Evolutionary conservation across 1,140 invertebrate genomes (phyloP), one percentile per base, ranked within the genome.

Genomic region (Megathymus violae): DNA sequence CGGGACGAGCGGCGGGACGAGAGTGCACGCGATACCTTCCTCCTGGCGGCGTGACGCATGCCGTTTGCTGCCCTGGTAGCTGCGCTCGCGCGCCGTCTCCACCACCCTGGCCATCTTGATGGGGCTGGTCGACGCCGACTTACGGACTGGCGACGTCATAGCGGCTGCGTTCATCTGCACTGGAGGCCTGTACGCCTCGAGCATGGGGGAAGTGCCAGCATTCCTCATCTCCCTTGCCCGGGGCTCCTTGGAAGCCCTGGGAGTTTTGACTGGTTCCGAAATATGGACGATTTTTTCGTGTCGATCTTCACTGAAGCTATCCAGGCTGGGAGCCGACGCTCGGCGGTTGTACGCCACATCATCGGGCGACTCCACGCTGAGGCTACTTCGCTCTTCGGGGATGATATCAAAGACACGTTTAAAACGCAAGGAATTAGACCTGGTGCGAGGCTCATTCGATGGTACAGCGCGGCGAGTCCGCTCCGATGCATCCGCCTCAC

Each of bases 381-480:
- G 59, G 47, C 87, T 91, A 64, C 88, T 90, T 62, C 80, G 83
- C 64, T 92, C 92, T 74, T 92, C 92, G 0, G 91, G 91, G 50
- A 92, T 92, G 5, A 88, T 89, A 46, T 92, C 92, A 63, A 92
- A 92, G 13, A 85, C 79, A 22, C 83, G 83, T 43, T 76, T 76
- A 62, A 91, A 92, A 19, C 84, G 76, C 48, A 89, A 67, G 11
- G 82, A 89, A 56, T 87, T 83, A 2, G 88, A 85, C 13, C 82
- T 73, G 13, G 80, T 64, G 17, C 82, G 74, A 19, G 70, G 52
- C 17, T 80, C 78, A 40, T 66, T 76, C 27, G 87, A 84, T 19
- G 87, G 74, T 5, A 83, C 84, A 4, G 80, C 74, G 34, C 86
- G 76, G 17, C 80, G 77, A 6, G 59, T 36, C 1, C 62, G 65